Conservation (phyloP, 2,113 vertebrate genomes). For the Patagioenas fasciata region DNA sequence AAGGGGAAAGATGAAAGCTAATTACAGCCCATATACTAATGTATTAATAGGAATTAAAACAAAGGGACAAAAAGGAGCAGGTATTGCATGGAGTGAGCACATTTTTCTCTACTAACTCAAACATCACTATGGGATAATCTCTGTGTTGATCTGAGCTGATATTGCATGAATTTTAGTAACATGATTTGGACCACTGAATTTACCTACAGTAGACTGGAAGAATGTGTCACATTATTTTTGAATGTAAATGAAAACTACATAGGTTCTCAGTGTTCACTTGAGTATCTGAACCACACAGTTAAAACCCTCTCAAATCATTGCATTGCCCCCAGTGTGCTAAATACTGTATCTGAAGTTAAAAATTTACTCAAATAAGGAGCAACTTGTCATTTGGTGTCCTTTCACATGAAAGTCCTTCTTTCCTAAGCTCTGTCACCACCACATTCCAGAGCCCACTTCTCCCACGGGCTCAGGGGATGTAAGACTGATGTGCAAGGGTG, state of each 20-base stretch:
- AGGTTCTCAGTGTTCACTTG: not conserved
- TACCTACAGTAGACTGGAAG: not conserved
- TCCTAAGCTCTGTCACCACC: not conserved
- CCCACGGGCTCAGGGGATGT: accelerated
- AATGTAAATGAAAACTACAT: not conserved
- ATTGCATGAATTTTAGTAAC: not conserved
- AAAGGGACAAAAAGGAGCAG: not conserved
- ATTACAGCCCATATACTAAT: constrained; percentile 35
- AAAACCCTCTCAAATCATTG: not conserved
- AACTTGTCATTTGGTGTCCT: not conserved
- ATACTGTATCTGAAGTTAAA: not conserved
- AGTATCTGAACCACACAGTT: not conserved
- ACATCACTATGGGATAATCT: not conserved
- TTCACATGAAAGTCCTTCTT: not conserved
- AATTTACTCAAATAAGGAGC: not conserved
- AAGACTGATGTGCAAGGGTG: not conserved
- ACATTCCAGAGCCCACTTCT: not conserved
- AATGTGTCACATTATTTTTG: not conserved
- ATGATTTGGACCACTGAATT: not conserved
- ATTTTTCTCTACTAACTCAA: constrained; percentile 13
- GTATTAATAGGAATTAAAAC: constrained; percentile 37
- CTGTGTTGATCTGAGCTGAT: not conserved
- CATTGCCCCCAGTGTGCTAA: not conserved
- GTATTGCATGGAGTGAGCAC: not conserved
- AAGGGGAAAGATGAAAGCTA: constrained; percentile 30